Evolutionary conservation across 2,888 invertebrate genomes (phyloP).

Genomic region (Leucophenga maculata): DNA sequence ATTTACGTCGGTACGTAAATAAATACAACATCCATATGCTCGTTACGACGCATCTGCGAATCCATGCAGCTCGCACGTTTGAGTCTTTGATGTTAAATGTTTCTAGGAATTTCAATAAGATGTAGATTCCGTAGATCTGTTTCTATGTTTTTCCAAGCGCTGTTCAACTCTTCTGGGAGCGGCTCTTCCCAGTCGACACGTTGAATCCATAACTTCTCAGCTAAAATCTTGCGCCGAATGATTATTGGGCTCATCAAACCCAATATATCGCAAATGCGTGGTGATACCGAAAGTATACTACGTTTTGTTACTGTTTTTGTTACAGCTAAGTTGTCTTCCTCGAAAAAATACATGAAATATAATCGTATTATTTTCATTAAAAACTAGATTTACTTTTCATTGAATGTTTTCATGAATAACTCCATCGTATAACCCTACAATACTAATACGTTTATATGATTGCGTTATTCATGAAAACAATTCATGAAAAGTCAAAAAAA

Average conservation of each 20-base stretch:
- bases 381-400: no score
- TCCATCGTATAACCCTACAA: no score
- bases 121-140: neutral
- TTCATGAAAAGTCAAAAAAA: no score
- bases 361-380: no score
- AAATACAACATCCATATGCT: constrained; percentile 2
- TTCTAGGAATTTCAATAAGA: neutral
- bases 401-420: no score
- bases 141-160: neutral
- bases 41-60: neutral
- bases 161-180: neutral
- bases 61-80: neutral
- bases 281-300: neutral
- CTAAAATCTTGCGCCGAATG: neutral
- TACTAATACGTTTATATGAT: no score
- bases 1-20: neutral
- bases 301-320: neutral
- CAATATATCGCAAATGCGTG: neutral
- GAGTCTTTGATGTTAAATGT: neutral
- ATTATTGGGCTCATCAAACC: neutral
- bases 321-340: no score
- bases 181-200: neutral
- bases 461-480: no score
- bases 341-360: no score
- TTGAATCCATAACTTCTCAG: neutral